Evolutionary conservation across 2,113 vertebrate species (phyloP).

Genomic region (Machaerirhynchus nigripectus): DNA sequence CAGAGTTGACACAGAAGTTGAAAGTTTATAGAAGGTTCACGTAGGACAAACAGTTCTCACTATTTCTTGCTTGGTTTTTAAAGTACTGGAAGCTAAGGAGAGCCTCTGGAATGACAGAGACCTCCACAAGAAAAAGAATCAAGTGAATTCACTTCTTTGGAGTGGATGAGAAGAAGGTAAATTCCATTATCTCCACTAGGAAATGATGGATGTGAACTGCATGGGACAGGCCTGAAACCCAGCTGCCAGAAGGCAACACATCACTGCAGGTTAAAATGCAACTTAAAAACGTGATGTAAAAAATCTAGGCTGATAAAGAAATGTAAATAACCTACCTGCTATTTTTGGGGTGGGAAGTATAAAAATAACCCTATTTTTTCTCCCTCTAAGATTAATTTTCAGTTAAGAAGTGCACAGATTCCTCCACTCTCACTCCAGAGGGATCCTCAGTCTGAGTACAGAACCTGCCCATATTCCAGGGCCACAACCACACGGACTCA

Average conservation of each 20-base stretch:
- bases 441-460: background rate
- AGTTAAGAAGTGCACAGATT: background rate
- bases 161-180: background rate
- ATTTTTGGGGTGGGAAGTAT: background rate
- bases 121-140: background rate
- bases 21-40: background rate
- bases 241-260: background rate
- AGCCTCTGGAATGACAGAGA: background rate
- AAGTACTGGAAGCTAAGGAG: background rate
- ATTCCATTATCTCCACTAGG: fast-evolving
- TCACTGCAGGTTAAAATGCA: background rate
- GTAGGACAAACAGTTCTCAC: background rate
- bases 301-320: background rate
- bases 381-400: background rate
- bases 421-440: background rate
- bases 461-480: background rate
- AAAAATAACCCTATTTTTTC: background rate
- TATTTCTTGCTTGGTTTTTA: background rate
- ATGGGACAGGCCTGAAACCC: background rate
- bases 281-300: background rate
- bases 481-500: background rate
- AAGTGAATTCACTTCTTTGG: background rate
- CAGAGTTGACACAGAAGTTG: background rate
- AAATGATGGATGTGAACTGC: background rate
- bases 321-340: background rate